Base-by-base conservation (phyloP, 2,888 invertebrate genomes). In the Drosophila anomalata region DNA sequence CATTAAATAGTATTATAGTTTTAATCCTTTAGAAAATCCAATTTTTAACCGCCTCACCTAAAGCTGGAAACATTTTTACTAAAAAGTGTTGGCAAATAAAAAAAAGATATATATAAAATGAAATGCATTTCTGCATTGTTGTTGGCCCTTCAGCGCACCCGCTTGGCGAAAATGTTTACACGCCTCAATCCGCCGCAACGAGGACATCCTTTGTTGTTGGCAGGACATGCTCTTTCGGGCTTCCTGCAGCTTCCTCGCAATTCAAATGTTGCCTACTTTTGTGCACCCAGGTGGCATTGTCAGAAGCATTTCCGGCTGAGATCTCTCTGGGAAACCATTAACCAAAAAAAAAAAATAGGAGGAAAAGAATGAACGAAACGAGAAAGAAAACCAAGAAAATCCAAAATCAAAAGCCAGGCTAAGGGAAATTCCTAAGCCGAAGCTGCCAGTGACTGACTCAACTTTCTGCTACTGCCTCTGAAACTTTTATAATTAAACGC, bases 401-500 rank as follows among this genome's bases (percentile, higher is more conserved):
- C 48, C 17, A 44, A 60, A 60, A 48, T 41, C 62, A 50, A 44
- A 50, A 39, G 44, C 56, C 47, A 65, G 42, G 53, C 52, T 17
- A 31, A 39, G 54, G 31, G n/a, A 12, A 63, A 54, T 39, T 65
- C 65, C 31, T 31, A 65, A 31, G 54, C 55, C 33, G 31, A 33
- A 14, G 54, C 53, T 47, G 54, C 53, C 63, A 65, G 63, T 53
- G 47, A 65, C 17, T 29, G 31, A 20, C 41, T 47, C 33, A 54
- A 63, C 65, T 65, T 65, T 52, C 50, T 6, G 47, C n/a, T n/a
- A 33, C 60, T 50, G 48, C 36, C 22, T 53, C 55, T 41, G 55
- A 70, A 70, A 76, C 66, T 78, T 77, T 75, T 82, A 77, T 75
- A 86, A 82, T 82, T 83, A 80, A 85, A 67, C 57, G 67, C 72